Evolutionary conservation across 2,888 invertebrate genomes (phyloP).

Genomic region (Axea sp.): DNA sequence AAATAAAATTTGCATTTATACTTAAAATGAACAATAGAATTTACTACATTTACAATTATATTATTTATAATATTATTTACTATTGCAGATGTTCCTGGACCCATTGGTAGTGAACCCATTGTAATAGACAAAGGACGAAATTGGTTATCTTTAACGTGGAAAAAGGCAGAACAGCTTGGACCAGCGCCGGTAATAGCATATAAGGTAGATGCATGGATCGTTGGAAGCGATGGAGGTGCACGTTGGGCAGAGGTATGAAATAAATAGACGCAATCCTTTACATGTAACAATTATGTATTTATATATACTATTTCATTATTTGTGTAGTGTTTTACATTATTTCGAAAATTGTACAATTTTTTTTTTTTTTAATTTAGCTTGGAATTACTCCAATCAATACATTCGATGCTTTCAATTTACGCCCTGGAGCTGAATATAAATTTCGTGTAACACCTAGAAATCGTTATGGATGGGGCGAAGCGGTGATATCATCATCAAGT

Average conservation of each 20-base stretch:
- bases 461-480: conserved; percentile 93
- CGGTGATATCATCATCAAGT: conserved; percentile 84
- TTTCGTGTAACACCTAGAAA: conserved; percentile 94
- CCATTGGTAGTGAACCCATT: conserved; percentile 86
- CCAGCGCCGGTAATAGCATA: conserved; percentile 90
- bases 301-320: too few species aligned
- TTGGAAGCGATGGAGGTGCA: conserved; percentile 90
- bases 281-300: too few species aligned
- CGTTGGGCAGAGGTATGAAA: conserved; percentile 89
- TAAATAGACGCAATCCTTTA: too few species aligned
- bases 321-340: too few species aligned
- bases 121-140: conserved; percentile 91
- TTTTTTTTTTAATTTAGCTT: conserved; percentile 77
- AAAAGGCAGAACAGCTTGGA: conserved; percentile 85
- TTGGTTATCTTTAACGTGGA: conserved; percentile 92
- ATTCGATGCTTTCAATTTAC: conserved; percentile 91
- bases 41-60: not conserved
- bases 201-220: conserved; percentile 89
- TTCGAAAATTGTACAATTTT: too few species aligned
- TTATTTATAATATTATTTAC: not conserved
- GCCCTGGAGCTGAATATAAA: conserved; percentile 89
- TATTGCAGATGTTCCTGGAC: conserved; percentile 87
- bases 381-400: conserved; percentile 89
- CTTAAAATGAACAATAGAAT: too few species aligned
- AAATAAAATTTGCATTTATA: too few species aligned